Evolutionary conservation across 2,113 vertebrate genomes (phyloP).

Genomic region (Gobio gobio): DNA sequence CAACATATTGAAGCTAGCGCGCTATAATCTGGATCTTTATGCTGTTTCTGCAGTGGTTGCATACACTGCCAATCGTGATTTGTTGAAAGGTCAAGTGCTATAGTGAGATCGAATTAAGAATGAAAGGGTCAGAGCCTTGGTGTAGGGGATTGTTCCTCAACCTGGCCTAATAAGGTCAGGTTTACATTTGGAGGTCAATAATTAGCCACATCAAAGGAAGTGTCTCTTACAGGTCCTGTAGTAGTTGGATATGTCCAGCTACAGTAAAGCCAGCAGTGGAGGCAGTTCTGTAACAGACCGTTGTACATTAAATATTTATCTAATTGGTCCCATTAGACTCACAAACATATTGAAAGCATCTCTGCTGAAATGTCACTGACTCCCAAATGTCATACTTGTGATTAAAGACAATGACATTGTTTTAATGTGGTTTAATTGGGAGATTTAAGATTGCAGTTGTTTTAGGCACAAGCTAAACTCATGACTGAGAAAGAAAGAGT

Average conservation of each 20-base stretch:
- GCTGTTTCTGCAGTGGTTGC: neutral
- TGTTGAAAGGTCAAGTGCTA: slow-evolving; percentile 23
- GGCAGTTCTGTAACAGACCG: slow-evolving; percentile 65
- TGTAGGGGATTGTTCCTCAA: neutral
- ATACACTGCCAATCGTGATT: neutral
- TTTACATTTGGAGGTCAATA: neutral
- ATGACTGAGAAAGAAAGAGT: neutral
- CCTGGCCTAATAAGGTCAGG: neutral
- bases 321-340: slow-evolving; percentile 76
- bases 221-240: neutral
- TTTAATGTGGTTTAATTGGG: slow-evolving; percentile 78
- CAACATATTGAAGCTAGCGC: neutral
- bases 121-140: neutral
- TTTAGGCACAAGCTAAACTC: slow-evolving; percentile 2
- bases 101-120: neutral
- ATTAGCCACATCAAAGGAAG: neutral
- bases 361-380: slow-evolving; percentile 74
- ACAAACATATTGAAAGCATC: slow-evolving; percentile 71
- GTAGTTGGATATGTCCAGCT: neutral
- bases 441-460: slow-evolving; percentile 71
- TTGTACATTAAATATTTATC: slow-evolving; percentile 79
- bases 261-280: slow-evolving; percentile 60
- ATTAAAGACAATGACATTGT: slow-evolving; percentile 78
- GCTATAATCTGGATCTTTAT: neutral
- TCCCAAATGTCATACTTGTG: slow-evolving; percentile 71